A percentile compares a stretch with the other conserved stretches of the same genome.
These are phyloP conservation scores for Galeruca laticollis DNA, from an alignment of 2,888 invertebrate species.

Conservation along the genomic window DNA sequence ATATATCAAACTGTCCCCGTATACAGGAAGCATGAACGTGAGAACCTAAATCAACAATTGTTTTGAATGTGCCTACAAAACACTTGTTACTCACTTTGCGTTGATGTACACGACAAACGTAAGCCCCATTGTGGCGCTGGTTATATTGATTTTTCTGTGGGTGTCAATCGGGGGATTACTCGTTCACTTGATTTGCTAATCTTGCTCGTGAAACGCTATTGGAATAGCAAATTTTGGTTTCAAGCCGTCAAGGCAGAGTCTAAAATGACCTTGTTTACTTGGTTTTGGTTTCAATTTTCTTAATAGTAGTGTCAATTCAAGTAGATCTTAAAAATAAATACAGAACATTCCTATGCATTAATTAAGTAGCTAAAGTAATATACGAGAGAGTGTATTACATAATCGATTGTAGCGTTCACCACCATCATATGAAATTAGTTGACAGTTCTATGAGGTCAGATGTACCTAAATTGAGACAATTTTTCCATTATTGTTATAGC, in stretches of 20 bases:
- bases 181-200: constrained; percentile 24
- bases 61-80: constrained; percentile 12
- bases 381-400: too few species aligned
- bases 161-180: constrained; percentile 21
- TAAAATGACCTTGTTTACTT: not conserved
- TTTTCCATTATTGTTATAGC: too few species aligned
- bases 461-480: too few species aligned
- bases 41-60: constrained; percentile 22
- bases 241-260: not conserved
- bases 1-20: not conserved
- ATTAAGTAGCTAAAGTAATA: not conserved
- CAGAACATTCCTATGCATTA: not conserved
- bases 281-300: not conserved
- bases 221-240: constrained; percentile 20
- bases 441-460: too few species aligned
- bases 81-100: constrained; percentile 25
- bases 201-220: constrained; percentile 18
- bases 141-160: constrained; percentile 29
- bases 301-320: not conserved
- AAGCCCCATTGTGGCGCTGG: constrained; percentile 34
- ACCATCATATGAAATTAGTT: too few species aligned
- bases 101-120: constrained; percentile 14
- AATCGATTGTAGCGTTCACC: too few species aligned
- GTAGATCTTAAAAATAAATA: not conserved
- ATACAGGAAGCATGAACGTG: not conserved